Conservation (phyloP, 1,140 invertebrate genomes). For the Battus philenor region DNA sequence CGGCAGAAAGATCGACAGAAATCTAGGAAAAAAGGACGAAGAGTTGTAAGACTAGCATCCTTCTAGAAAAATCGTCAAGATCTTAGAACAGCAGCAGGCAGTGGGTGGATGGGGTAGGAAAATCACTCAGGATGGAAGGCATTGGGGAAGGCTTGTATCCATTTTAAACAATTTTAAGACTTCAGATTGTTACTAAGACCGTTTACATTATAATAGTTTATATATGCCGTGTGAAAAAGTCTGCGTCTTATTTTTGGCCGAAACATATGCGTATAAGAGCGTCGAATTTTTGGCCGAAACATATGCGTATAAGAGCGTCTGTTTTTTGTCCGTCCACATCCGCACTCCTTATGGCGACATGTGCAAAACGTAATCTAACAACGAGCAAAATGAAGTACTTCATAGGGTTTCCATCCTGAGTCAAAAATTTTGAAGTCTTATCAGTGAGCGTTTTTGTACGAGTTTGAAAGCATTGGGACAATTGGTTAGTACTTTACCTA, state of each 20-base stretch:
- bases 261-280: slow-evolving; percentile 47
- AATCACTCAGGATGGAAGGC: too few species aligned
- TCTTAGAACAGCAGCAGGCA: too few species aligned
- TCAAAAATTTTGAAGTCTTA: background rate
- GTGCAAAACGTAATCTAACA: slow-evolving; percentile 49
- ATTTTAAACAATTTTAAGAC: too few species aligned
- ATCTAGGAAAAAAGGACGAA: too few species aligned
- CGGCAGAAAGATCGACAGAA: too few species aligned
- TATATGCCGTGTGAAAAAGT: slow-evolving; percentile 24
- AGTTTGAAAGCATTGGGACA: slow-evolving; percentile 23
- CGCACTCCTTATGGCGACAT: slow-evolving; percentile 58
- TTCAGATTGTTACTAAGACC: background rate
- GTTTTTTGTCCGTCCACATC: slow-evolving; percentile 67
- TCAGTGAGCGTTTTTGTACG: background rate
- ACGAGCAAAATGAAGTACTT: slow-evolving; percentile 40
- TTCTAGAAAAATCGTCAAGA: too few species aligned
- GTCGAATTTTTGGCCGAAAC: slow-evolving; percentile 47
- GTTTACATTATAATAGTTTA: background rate
- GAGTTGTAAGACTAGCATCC: too few species aligned
- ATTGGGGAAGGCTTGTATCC: too few species aligned
- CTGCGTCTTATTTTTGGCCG: slow-evolving; percentile 42
- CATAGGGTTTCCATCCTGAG: slow-evolving; percentile 39
- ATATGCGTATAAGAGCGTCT: slow-evolving; percentile 47
- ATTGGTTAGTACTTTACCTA: slow-evolving; percentile 64
- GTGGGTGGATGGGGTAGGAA: too few species aligned